Evolutionary conservation across 1,140 invertebrate species (phyloP), one percentile per base, ranked within the genome.

Genomic region (Theocolax elegans): DNA sequence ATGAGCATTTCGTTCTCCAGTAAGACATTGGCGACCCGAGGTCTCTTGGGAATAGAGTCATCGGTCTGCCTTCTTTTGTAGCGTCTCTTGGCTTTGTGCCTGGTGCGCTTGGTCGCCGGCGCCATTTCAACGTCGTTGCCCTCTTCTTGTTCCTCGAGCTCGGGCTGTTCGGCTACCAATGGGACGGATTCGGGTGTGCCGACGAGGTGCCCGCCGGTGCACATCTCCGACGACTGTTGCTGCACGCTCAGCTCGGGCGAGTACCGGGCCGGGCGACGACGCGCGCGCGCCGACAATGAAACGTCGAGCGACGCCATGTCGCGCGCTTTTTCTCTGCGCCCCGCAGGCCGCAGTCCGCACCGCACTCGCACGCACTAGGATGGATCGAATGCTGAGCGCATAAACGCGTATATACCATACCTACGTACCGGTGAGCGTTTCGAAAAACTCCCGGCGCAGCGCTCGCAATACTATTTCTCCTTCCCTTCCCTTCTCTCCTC

Each of bases 1-100:
- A 72, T 72, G 19, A 72, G 54, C 54, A 67, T 62, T 49, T 72
- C 70, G 40, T 72, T 72, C 25, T 72, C 70, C 6, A 72, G 63
- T 0, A 72, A 48, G 0, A 72, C 70, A 12, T 72, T 72, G 3
- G 70, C 64, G 3, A 72, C 64, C 8, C 70, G n/a, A 0, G 62
- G 62, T 60, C 53, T 66, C 40, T 65, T 72, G 1, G 7, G 3
- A 12, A 25, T 21, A 1, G 38, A 15, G 17, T 70, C 58, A 19
- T 63, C 54, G 15, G 12, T 17, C n/a, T 21, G 2, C n/a, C 53
- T 42, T 0, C 46, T 51, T 21, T 65, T 59, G 13, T 27, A 51
- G 7, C 58, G 46, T 38, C 49, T 71, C 35, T 56, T 71, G 27
- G 49, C 19, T 23, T 63, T 69, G 3, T 59, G 40, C 19, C 21